Percentiles rank a stretch among this genome's conserved stretches.
Evolutionary conservation across 1,140 invertebrate species (phyloP).

Genomic region (Drosophila auraria): DNA sequence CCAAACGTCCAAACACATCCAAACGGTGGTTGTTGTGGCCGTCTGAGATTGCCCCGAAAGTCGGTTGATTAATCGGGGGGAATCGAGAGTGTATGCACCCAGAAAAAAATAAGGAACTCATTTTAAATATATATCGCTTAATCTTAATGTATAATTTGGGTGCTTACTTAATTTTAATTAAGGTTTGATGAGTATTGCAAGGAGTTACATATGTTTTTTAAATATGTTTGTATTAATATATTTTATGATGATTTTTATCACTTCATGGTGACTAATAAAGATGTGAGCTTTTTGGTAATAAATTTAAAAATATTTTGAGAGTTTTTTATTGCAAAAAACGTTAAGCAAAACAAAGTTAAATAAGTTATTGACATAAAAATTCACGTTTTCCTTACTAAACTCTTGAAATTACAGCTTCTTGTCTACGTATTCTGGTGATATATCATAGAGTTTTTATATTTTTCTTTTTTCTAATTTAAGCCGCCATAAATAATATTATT

Average conservation of each 20-base stretch:
- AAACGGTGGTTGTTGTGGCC: slow-evolving; percentile 39
- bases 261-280: neutral
- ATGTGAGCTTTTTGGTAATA: neutral
- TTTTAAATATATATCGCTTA: neutral
- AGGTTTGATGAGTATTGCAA: neutral
- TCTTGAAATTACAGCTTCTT: no score
- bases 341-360: neutral
- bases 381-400: no score
- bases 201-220: neutral
- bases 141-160: neutral
- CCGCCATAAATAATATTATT: neutral
- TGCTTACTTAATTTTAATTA: neutral
- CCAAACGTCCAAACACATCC: slow-evolving; percentile 11
- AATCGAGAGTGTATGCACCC: slow-evolving; percentile 19
- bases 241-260: neutral
- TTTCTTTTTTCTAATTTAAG: neutral
- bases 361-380: neutral
- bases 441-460: neutral
- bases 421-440: neutral
- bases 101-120: neutral
- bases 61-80: slow-evolving; percentile 63
- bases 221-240: neutral
- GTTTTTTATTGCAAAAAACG: neutral
- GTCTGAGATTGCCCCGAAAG: slow-evolving; percentile 45
- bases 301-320: neutral